Base-by-base conservation (phyloP, 2,797 vertebrate species). In the Epinephelus coioides region DNA sequence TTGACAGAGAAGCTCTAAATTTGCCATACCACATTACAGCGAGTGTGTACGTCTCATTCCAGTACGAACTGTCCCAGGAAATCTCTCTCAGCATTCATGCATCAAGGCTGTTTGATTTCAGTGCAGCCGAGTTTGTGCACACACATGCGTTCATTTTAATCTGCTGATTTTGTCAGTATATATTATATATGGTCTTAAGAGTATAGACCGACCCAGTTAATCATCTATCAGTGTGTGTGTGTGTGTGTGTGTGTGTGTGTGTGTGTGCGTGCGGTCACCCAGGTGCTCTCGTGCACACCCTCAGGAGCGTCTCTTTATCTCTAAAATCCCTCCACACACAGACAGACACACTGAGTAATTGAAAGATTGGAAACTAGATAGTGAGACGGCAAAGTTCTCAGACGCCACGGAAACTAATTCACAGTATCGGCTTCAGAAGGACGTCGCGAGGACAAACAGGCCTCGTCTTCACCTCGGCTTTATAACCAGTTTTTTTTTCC, bases 361-460 rank as follows among this genome's bases (percentile, higher is more conserved):
- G 85, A 90, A 90, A 87, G 89, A 91, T 91, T 51, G 83, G 76
- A 53, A 73, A n/a, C 0, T 0, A 82, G 87, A 92, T 89, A 84
- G 73, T 1, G 72, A 87, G 51, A 69, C 65, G 1, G 23, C 11
- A 51, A 81, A 79, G 75, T 81, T 83, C 69, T 81, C 71, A 50
- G 69, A 65, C 38, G 55, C 53, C 12, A 19, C 53, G 17, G 25
- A 87, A 89, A 81, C 68, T 66, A 69, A 89, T 81, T 79, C 55
- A 6, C n/a, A 17, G 38, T 81, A 72, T 92, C 69, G 1, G 78
- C 79, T 82, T 69, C 47, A 70, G 78, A 77, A 91, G 80, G 88
- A 72, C 84, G 10, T 27, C 18, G 18, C 10, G 12, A 78, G 82
- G 76, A 88, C 82, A 47, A 76, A 55, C 40, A 0, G 46, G 21